Evolutionary conservation across 2,888 invertebrate species (phyloP).

Genomic region (Dicyrtoma fusca): DNA sequence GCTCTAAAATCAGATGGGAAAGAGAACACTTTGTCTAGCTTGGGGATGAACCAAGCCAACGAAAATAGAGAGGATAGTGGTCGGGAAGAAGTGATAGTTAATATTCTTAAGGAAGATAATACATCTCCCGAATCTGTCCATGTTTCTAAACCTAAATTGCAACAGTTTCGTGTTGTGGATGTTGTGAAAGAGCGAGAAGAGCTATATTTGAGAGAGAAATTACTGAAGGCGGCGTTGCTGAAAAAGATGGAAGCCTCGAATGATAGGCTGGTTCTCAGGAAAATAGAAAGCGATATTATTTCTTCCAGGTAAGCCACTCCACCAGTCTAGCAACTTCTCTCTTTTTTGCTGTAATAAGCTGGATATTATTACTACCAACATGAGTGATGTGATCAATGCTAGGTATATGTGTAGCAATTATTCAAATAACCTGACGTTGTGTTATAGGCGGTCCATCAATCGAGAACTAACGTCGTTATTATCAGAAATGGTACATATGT

Average conservation of each 20-base stretch:
- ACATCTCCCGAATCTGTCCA: not conserved
- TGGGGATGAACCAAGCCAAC: no score
- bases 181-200: slow-evolving; percentile 28
- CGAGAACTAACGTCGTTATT: slow-evolving; percentile 24
- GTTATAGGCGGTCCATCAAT: slow-evolving; percentile 23
- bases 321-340: no score
- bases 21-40: no score
- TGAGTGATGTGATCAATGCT: not conserved
- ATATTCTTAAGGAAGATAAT: not conserved
- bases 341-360: not conserved
- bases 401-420: not conserved
- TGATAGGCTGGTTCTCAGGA: slow-evolving; percentile 23
- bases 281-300: slow-evolving; percentile 16
- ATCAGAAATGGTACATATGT: slow-evolving; percentile 28
- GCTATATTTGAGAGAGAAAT: slow-evolving; percentile 25
- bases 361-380: not conserved
- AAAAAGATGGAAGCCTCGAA: slow-evolving; percentile 35
- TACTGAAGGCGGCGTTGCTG: slow-evolving; percentile 32
- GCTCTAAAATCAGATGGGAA: no score
- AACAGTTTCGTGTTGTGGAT: not conserved
- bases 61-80: no score
- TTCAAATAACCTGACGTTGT: not conserved
- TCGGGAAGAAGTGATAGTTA: not conserved
- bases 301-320: slow-evolving; percentile 30
- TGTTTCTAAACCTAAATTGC: not conserved